phyloP scores from a whole-genome alignment of 2,888 invertebrate genomes.

The Caenorhabditis angaria region DNA sequence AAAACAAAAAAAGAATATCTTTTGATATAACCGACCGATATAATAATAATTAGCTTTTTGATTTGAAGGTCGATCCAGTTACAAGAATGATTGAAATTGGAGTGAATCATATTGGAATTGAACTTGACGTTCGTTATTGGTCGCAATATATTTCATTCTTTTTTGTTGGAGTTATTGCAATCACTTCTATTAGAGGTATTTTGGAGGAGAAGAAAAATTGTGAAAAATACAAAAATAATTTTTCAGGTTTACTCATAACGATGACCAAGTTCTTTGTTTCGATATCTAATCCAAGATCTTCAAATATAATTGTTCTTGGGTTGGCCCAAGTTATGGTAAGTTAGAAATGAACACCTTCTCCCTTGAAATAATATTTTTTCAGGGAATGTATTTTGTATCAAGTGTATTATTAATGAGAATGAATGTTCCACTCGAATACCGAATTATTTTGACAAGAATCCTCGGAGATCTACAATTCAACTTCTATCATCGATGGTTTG shows the following conservation, averaged over 20 bases:
- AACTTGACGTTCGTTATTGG: conserved; percentile 98
- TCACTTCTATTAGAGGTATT: conserved; percentile 89
- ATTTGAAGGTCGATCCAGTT: conserved; percentile 84
- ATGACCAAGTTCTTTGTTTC: conserved; percentile 99
- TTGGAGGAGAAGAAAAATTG: no score
- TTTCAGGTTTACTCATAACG: conserved; percentile 83
- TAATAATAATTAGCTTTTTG: not conserved
- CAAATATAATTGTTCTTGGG: conserved; percentile 94
- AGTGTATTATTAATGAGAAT: conserved; percentile 95
- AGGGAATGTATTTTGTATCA: conserved; percentile 99
- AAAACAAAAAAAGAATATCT: not conserved
- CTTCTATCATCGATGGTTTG: conserved; percentile 99
- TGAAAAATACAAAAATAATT: not conserved
- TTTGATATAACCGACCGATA: not conserved
- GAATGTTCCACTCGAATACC: conserved; percentile 98
- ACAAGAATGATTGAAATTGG: conserved; percentile 94
- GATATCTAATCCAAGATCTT: conserved; percentile 97
- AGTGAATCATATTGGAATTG: conserved; percentile 92
- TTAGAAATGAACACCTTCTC: not conserved
- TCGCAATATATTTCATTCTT: conserved; percentile 98
- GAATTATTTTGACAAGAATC: conserved; percentile 80
- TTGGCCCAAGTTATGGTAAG: conserved; percentile 93
- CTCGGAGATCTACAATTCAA: conserved; percentile 96
- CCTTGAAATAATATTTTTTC: conserved; percentile 59
- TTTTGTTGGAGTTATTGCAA: conserved; percentile 94